Evolutionary conservation across 2,797 vertebrate genomes (phyloP).

Genomic region (Prionace glauca): DNA sequence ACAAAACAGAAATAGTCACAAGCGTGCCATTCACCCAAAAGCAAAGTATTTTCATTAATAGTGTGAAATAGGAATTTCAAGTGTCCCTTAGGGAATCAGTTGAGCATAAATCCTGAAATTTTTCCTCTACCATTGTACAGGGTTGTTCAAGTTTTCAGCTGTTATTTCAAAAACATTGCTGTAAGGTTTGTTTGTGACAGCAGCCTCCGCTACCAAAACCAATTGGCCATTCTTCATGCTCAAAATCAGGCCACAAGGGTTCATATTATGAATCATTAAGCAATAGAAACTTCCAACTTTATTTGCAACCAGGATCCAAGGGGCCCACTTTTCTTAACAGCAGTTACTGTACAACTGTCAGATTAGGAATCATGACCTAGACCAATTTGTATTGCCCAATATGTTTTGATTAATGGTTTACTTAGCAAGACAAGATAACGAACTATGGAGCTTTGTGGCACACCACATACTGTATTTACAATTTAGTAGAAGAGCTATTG

Average conservation of each 20-base stretch:
- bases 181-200: not conserved
- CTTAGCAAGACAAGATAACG: not conserved
- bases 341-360: not conserved
- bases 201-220: not conserved
- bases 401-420: not conserved
- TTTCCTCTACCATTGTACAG: not conserved
- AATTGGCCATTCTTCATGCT: not conserved
- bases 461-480: not conserved
- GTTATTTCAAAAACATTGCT: not conserved
- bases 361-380: not conserved
- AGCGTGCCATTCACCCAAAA: not conserved
- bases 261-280: not conserved
- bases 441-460: not conserved
- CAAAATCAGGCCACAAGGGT: not conserved
- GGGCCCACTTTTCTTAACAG: not conserved
- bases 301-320: not conserved
- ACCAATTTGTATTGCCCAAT: not conserved
- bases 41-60: not conserved
- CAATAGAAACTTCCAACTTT: not conserved
- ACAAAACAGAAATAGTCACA: not conserved
- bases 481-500: not conserved
- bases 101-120: not conserved
- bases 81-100: not conserved
- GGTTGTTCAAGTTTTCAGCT: not conserved
- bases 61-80: not conserved